Evolutionary conservation across 1,140 invertebrate species (phyloP).

Genomic region (Mamestra configurata): DNA sequence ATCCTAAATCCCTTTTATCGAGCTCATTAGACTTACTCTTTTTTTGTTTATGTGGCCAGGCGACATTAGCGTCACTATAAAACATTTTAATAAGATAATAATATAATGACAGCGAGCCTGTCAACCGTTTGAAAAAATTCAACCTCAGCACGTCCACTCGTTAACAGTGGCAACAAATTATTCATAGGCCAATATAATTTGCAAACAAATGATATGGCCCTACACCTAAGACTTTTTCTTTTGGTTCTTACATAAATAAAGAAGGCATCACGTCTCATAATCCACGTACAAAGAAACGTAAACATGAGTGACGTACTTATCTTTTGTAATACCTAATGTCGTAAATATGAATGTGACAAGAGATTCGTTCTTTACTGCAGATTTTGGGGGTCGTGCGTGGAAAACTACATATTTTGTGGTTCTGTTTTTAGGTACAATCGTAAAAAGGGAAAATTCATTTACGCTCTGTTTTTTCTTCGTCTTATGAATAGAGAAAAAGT

Average conservation of each 20-base stretch:
- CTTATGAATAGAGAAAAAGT: constrained; percentile 50
- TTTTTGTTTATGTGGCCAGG: neutral
- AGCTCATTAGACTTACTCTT: constrained; percentile 7
- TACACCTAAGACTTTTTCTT: constrained; percentile 63
- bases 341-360: constrained; percentile 71
- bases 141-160: constrained; percentile 30
- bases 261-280: constrained; percentile 81
- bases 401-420: constrained; percentile 48
- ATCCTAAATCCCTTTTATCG: neutral
- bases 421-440: constrained; percentile 47
- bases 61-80: constrained; percentile 26
- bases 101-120: neutral
- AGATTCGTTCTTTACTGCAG: constrained; percentile 57
- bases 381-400: constrained; percentile 48
- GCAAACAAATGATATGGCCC: constrained; percentile 69
- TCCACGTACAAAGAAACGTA: constrained; percentile 81
- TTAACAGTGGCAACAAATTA: constrained; percentile 64
- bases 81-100: constrained; percentile 16
- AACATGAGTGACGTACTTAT: constrained; percentile 78
- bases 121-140: constrained; percentile 7
- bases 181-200: constrained; percentile 79
- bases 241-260: constrained; percentile 76
- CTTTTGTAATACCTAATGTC: constrained; percentile 67
- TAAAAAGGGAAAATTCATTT: constrained; percentile 51
- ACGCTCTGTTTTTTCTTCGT: constrained; percentile 49